A percentile compares a stretch with the other conserved stretches of the same genome.
phyloP scores from a whole-genome alignment of 1,140 invertebrate species.

The Lasioglossum baleicum region DNA sequence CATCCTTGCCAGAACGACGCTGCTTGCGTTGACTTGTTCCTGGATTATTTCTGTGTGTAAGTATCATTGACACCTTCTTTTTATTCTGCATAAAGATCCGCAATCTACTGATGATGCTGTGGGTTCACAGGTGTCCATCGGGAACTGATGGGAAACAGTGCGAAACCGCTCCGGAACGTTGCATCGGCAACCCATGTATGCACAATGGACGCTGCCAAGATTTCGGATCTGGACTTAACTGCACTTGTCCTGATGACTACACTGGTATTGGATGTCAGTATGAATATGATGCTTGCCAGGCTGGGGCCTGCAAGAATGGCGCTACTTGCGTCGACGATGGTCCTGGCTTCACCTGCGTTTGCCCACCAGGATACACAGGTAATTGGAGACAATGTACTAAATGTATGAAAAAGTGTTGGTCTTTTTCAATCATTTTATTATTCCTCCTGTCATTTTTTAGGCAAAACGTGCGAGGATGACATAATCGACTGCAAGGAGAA shows the following conservation, averaged over 20 bases:
- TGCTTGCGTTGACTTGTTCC: slow-evolving; percentile 94
- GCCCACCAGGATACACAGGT: slow-evolving; percentile 90
- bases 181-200: slow-evolving; percentile 97
- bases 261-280: slow-evolving; percentile 95
- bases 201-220: slow-evolving; percentile 96
- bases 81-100: background rate
- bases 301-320: slow-evolving; percentile 93
- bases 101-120: background rate
- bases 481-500: slow-evolving; percentile 96
- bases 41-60: slow-evolving; percentile 97
- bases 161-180: slow-evolving; percentile 96
- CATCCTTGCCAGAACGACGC: slow-evolving; percentile 96
- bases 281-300: slow-evolving; percentile 95
- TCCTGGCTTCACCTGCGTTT: slow-evolving; percentile 91
- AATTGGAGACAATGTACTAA: slow-evolving; percentile 17
- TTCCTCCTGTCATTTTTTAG: slow-evolving; percentile 67
- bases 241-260: slow-evolving; percentile 92
- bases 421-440: no score
- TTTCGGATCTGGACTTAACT: slow-evolving; percentile 96
- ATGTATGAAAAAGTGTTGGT: no score
- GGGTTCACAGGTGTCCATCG: slow-evolving; percentile 87
- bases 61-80: slow-evolving; percentile 68
- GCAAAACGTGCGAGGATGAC: slow-evolving; percentile 94
- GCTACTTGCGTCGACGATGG: slow-evolving; percentile 93
- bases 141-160: slow-evolving; percentile 97